Conservation (phyloP, 2,888 invertebrate genomes). For the Masnerella sp. region DNA sequence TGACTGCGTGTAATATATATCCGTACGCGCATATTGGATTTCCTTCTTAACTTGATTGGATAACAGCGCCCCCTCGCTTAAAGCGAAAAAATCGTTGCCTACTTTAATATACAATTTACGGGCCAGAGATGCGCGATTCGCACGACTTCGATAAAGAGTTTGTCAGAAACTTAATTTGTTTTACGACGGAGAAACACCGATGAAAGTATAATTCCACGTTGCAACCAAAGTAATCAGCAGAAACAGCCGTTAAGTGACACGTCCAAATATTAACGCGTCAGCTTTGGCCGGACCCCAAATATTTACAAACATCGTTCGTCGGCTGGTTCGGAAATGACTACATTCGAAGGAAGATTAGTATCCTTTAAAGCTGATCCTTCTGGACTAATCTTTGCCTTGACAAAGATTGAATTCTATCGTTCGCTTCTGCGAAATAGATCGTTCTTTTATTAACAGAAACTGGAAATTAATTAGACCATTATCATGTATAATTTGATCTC, state of each 20-base stretch:
- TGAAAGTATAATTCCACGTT: background rate
- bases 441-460: too few species aligned
- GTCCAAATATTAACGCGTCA: background rate
- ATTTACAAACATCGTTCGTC: conserved; percentile 21
- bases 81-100: conserved; percentile 13
- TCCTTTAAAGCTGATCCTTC: background rate
- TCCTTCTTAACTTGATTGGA: conserved; percentile 25
- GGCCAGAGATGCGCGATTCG: background rate
- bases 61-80: conserved; percentile 13
- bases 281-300: background rate
- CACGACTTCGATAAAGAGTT: conserved; percentile 4
- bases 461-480: too few species aligned
- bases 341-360: conserved; percentile 25
- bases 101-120: conserved; percentile 29
- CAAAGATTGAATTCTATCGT: background rate
- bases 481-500: too few species aligned
- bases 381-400: background rate
- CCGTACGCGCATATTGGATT: too few species aligned
- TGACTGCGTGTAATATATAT: conserved; percentile 20
- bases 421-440: background rate
- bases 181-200: background rate
- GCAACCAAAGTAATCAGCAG: background rate
- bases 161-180: conserved; percentile 12
- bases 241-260: background rate
- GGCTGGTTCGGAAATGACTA: conserved; percentile 4